Base-by-base conservation (phyloP, 2,113 vertebrate species). In the Crotalus viridis region DNA sequence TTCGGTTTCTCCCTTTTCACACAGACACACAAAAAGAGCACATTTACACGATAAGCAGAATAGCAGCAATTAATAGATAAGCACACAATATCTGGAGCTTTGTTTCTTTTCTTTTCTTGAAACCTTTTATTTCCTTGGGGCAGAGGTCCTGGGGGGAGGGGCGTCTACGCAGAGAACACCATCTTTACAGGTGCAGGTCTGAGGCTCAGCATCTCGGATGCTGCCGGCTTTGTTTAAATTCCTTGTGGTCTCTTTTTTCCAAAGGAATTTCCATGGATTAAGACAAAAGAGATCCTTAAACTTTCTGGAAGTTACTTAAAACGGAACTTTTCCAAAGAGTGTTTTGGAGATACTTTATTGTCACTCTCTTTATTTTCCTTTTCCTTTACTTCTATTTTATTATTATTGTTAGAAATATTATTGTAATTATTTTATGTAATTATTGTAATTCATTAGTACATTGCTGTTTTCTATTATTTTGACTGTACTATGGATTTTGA, bases 41-140 rank as follows among this genome's bases (percentile, higher is more conserved):
- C 33, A 46, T 87, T 93, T 93, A 57, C 57, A 5, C 46, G 89
- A 46, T 43, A 56, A 46, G n/a, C 48, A 43, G 54, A 88, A 89
- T 21, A 33, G 89, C 26, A 87, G 6, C 54, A 86, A 21, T 21
- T 12, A 33, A 10, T 21, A 43, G 3, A 22, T 86, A 61, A 86
- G 85, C n/a, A 15, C 54, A 81, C 56, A 1, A 8, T 54, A 90
- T 7, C 3, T 1, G 4, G 51, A 90, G 46, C 51, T 92, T 93
- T 21, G 15, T 93, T 88, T 28, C 10, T n/a, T 51, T 10, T 92
- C 81, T 4, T 93, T 92, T 88, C 54, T 61, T 43, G 91, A 88
- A 94, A 85, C 10, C 87, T 88, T 61, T 52, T 33, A 19, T 10
- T 85, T 89, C 22, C 9, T 10, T 24, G 2, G 6, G 88, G 9